Base-by-base conservation (phyloP, 1,140 invertebrate species). In the Drosophila pandora region DNA sequence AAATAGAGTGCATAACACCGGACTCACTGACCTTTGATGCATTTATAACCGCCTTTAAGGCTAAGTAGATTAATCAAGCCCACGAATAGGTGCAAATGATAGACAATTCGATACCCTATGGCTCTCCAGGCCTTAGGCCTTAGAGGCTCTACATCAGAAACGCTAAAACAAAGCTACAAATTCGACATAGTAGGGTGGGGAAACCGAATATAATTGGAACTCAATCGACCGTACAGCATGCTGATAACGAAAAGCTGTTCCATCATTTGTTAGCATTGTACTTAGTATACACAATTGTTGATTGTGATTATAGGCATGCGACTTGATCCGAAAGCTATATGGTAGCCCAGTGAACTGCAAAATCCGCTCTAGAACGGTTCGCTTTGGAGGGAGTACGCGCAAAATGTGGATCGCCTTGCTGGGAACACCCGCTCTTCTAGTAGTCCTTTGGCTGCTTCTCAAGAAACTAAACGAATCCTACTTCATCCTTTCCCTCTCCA, bases 401-500 rank as follows among this genome's bases (percentile, higher is more conserved):
- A 30, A 56, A 30, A 52, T 84, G 81, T 56, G 67, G 32, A 49
- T 61, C 2, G 67, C 47, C 6, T 7, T 70, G 23, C 13, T 87
- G 30, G 43, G 34, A 8, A 63, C 37, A 8, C 56, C 49, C 0
- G 1, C 81, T 3, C 6, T 85, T 3, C 0, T 74, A 12, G 5
- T 58, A 3, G 47, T n/a, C 23, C 37, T 76, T n/a, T 71, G 64
- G 65, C 8, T 61, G 0, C 13, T 87, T 0, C n/a, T 90, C 1
- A 25, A 70, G 13, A 17, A 39, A 1, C 64, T 91, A 0, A 79
- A 90, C 49, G 37, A 63, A 21, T 60, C 65, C 9, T 91, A 91
- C 30, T 79, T 61, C 39, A 53, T 91, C 3, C 65, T 88, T 2
- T 54, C 76, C 0, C 12, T 76, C 0, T 54, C 68, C 4, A 78